Conservation (phyloP, 2,113 vertebrate genomes). For the Nothocercus nigrocapillus region DNA sequence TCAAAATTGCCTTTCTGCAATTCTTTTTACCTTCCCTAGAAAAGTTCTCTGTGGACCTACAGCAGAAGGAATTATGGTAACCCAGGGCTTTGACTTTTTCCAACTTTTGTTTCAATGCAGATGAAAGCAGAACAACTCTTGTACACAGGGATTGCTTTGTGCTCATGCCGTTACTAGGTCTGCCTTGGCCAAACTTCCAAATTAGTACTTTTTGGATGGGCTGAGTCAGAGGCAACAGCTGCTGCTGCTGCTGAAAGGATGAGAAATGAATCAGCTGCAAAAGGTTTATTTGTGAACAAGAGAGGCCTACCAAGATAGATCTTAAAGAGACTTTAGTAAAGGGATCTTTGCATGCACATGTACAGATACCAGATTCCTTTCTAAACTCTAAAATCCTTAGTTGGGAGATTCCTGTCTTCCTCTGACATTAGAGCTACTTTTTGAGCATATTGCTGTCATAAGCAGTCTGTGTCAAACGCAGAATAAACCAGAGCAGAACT, state of each 20-base stretch:
- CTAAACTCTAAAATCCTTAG: not conserved
- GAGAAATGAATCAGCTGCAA: constrained; percentile 17
- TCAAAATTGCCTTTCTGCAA: not conserved
- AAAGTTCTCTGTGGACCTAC: not conserved
- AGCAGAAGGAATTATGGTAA: not conserved
- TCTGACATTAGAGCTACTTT: not conserved
- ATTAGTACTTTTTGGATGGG: constrained; percentile 4
- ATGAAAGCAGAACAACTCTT: not conserved
- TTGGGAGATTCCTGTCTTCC: not conserved
- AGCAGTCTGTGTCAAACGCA: not conserved
- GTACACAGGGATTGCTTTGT: too few species aligned
- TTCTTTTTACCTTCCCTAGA: not conserved
- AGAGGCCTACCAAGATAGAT: not conserved
- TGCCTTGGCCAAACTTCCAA: constrained; percentile 26
- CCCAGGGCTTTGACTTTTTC: not conserved
- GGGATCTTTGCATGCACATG: not conserved
- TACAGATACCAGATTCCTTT: not conserved
- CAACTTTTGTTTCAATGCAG: not conserved
- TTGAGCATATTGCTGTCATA: not conserved
- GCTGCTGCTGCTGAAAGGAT: constrained; percentile 26
- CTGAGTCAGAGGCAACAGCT: constrained; percentile 53
- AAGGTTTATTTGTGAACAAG: not conserved
- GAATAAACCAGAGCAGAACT: not conserved
- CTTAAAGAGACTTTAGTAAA: not conserved
- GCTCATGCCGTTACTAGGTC: not conserved